phyloP scores from a whole-genome alignment of 2,113 vertebrate species.

The Mormyrus lacerda region DNA sequence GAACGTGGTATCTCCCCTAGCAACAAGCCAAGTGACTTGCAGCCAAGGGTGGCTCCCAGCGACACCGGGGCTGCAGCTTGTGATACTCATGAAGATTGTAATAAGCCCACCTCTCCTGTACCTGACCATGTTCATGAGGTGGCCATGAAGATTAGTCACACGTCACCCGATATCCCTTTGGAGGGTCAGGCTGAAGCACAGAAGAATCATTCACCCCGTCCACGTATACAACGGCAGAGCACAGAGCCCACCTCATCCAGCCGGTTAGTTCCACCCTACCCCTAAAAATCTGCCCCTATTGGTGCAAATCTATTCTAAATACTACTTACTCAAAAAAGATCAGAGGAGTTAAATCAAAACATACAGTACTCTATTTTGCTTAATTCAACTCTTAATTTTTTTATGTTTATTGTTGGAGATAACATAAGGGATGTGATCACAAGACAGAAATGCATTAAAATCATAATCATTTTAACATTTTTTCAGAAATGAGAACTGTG shows the following conservation, averaged over 20 bases:
- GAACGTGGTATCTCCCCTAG: conserved; percentile 74
- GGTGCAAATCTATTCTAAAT: neutral
- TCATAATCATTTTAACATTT: neutral
- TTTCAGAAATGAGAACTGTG: neutral
- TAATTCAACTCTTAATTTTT: neutral
- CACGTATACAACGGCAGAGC: conserved; percentile 79
- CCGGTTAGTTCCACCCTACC: conserved; percentile 65
- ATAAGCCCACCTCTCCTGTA: conserved; percentile 62
- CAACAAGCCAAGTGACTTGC: conserved; percentile 76
- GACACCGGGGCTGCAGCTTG: conserved; percentile 79
- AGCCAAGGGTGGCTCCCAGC: conserved; percentile 72
- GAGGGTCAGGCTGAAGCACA: conserved; percentile 69
- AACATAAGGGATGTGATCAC: neutral
- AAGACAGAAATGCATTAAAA: neutral
- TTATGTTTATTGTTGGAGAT: neutral
- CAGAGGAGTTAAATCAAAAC: neutral
- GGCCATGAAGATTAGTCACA: conserved; percentile 96
- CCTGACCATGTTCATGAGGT: conserved; percentile 63
- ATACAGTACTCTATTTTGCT: neutral
- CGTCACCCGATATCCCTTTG: conserved; percentile 86
- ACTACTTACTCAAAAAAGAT: neutral
- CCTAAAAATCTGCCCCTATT: neutral
- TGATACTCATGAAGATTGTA: conserved; percentile 80
- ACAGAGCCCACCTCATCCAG: conserved; percentile 86
- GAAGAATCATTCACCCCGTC: conserved; percentile 72